These are phyloP conservation scores for Numenius arquata DNA, from an alignment of 2,113 vertebrate genomes.

Conservation along the genomic window DNA sequence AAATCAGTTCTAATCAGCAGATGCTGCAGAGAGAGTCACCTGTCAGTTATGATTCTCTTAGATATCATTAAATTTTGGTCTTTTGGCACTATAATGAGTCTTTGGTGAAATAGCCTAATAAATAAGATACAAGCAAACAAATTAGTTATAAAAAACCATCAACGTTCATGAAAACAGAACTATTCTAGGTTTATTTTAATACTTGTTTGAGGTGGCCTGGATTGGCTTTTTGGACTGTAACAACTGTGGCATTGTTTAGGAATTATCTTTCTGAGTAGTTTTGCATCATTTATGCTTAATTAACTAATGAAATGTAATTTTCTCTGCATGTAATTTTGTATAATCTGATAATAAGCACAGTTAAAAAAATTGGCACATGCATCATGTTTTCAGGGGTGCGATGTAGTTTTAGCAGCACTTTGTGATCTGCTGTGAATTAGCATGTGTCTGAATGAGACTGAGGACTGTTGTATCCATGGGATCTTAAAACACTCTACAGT, in stretches of 20 bases:
- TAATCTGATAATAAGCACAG: slow-evolving; percentile 54
- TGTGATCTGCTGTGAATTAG: slow-evolving; percentile 11
- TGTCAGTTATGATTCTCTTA: not conserved
- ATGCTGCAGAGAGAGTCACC: not conserved
- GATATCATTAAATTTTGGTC: not conserved
- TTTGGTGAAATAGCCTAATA: not conserved
- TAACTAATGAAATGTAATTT: slow-evolving; percentile 43
- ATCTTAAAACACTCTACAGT: not conserved
- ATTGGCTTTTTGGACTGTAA: not conserved
- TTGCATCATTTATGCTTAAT: slow-evolving; percentile 21
- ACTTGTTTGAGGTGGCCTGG: not conserved
- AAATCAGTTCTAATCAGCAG: not conserved
- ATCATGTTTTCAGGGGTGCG: not conserved
- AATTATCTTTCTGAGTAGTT: slow-evolving; percentile 24
- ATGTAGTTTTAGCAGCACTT: not conserved
- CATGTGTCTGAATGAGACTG: slow-evolving; percentile 4
- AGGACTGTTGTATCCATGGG: not conserved
- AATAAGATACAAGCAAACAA: not conserved
- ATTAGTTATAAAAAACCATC: not conserved
- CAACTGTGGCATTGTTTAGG: not conserved
- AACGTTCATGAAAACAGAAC: not conserved
- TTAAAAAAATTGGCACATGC: not conserved
- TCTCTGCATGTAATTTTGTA: slow-evolving; percentile 49
- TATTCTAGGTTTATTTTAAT: not conserved
- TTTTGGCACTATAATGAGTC: not conserved